Evolutionary conservation across 2,888 invertebrate genomes (phyloP).

Genomic region (Coenonympha glycerion): DNA sequence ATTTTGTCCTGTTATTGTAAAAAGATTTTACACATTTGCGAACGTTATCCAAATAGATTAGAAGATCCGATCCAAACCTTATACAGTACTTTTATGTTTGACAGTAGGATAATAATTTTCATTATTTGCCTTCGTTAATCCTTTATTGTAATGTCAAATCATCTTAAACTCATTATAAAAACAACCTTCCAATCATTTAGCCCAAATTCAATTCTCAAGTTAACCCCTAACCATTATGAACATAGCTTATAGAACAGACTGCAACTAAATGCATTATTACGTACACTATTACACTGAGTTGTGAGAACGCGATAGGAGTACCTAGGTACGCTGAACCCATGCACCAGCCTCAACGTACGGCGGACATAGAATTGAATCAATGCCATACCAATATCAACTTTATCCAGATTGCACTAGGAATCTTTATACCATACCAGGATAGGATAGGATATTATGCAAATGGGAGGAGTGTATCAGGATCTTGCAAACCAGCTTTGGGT

Average conservation of each 20-base stretch:
- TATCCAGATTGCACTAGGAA: slow-evolving; percentile 8
- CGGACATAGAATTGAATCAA: neutral
- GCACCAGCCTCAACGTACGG: slow-evolving; percentile 52
- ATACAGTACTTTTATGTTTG: too few relatives aligned
- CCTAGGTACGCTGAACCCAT: slow-evolving; percentile 55
- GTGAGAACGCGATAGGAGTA: slow-evolving; percentile 44
- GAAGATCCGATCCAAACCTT: too few relatives aligned
- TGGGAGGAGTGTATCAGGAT: neutral
- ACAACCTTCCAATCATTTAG: neutral
- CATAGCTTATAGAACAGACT: slow-evolving; percentile 41
- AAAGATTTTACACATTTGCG: too few relatives aligned
- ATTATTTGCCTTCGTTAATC: too few relatives aligned
- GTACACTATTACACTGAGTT: slow-evolving; percentile 21
- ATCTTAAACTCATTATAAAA: too few relatives aligned
- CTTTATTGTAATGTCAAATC: too few relatives aligned
- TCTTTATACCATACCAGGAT: neutral
- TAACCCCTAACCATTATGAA: slow-evolving; percentile 16
- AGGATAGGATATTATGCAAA: neutral
- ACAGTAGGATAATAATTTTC: too few relatives aligned
- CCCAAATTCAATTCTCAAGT: slow-evolving; percentile 1
- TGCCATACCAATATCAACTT: slow-evolving; percentile 7
- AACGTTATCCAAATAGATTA: too few relatives aligned
- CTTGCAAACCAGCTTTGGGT: slow-evolving; percentile 23
- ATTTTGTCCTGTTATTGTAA: too few relatives aligned
- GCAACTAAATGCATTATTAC: slow-evolving; percentile 48